These are phyloP conservation scores for Lacerta agilis DNA, from an alignment of 2,797 vertebrate species.

Conservation along the genomic window DNA sequence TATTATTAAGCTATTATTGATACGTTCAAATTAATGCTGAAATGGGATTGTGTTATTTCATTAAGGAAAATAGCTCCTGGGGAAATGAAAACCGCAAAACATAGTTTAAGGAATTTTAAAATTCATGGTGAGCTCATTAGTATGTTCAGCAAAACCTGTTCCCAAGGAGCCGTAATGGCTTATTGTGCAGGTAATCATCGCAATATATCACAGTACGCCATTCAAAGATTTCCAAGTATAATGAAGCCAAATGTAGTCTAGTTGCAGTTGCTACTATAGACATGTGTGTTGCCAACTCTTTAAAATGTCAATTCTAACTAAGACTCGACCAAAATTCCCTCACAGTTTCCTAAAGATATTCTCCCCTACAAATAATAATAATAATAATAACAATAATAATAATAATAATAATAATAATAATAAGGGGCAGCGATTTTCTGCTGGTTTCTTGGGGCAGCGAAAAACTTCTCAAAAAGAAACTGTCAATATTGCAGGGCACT, in stretches of 20 bases:
- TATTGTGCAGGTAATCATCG: constrained; percentile 16
- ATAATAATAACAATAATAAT: too few relatives aligned
- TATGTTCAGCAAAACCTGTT: constrained; percentile 6
- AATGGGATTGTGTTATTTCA: constrained; percentile 35
- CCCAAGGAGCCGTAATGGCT: not conserved
- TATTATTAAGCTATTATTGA: constrained; percentile 27
- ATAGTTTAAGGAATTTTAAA: constrained; percentile 42
- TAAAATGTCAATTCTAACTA: constrained; percentile 20
- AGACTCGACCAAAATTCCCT: not conserved
- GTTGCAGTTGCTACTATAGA: not conserved
- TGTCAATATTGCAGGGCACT: too few relatives aligned
- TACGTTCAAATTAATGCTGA: constrained; percentile 37
- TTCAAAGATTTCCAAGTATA: constrained; percentile 29
- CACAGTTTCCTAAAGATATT: not conserved
- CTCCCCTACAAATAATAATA: not conserved
- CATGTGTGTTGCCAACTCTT: not conserved
- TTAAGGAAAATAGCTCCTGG: constrained; percentile 27
- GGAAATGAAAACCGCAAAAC: constrained; percentile 48
- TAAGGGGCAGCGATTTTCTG: not conserved
- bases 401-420: not conserved
- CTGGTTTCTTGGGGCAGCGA: not conserved
- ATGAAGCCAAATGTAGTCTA: constrained; percentile 10
- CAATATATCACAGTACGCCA: constrained; percentile 13
- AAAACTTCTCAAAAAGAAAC: not conserved
- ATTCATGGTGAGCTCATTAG: constrained; percentile 47